Evolutionary conservation across 2,797 vertebrate genomes (phyloP).

Genomic region (Rousettus madagascariensis): DNA sequence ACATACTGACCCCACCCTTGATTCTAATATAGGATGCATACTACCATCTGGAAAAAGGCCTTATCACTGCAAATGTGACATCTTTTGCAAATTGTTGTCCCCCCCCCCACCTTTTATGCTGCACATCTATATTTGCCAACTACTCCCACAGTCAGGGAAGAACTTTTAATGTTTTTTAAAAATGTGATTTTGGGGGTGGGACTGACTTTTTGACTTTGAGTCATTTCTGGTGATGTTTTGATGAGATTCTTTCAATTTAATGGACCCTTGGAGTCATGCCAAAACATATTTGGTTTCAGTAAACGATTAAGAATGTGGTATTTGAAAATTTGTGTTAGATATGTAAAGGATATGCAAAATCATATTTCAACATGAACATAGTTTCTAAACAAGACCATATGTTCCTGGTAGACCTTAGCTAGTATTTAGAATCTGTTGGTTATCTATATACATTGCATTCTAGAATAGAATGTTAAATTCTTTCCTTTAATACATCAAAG

Average conservation of each 20-base stretch:
- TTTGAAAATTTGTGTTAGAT: conserved; percentile 69
- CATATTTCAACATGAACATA: conserved; percentile 69
- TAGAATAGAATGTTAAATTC: conserved; percentile 8
- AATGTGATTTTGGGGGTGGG: conserved; percentile 13
- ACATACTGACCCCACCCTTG: not conserved
- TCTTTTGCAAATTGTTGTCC: not conserved
- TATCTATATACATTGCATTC: conserved; percentile 49
- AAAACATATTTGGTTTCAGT: conserved; percentile 69
- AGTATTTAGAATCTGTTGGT: conserved; percentile 67
- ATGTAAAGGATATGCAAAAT: conserved; percentile 69
- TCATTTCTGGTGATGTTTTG: conserved; percentile 49
- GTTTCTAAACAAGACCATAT: conserved; percentile 80
- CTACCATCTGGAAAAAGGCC: not conserved
- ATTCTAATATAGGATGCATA: not conserved
- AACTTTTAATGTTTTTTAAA: not conserved
- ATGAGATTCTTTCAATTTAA: conserved; percentile 75
- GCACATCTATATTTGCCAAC: not conserved
- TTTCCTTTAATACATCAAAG: conserved; percentile 23
- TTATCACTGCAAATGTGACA: not conserved
- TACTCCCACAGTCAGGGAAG: not conserved
- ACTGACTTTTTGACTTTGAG: conserved; percentile 43
- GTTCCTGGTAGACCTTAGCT: conserved; percentile 71
- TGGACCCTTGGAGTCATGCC: conserved; percentile 42
- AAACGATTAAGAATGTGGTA: conserved; percentile 60
- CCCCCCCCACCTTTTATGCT: not conserved